These are phyloP conservation scores for Trematomus bernacchii DNA, from an alignment of 2,797 vertebrate genomes.

Conservation along the genomic window DNA sequence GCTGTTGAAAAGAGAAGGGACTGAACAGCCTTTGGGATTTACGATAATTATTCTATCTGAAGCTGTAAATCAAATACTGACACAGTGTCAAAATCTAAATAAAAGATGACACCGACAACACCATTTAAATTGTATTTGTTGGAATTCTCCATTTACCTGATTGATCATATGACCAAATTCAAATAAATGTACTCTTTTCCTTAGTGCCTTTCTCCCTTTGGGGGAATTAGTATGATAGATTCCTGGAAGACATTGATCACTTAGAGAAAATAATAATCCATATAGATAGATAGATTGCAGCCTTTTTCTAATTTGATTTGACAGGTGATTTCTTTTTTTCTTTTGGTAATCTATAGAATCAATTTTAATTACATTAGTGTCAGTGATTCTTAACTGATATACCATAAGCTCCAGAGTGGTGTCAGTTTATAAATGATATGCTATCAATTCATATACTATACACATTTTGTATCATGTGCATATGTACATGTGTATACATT, in stretches of 20 bases:
- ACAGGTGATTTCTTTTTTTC: conserved; percentile 38
- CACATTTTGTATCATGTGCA: neutral
- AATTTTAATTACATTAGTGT: conserved; percentile 53
- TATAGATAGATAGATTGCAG: conserved; percentile 49
- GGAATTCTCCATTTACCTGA: neutral
- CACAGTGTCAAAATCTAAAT: conserved; percentile 36
- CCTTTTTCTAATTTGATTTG: conserved; percentile 52
- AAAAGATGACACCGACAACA: conserved; percentile 24
- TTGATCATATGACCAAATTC: conserved; percentile 38
- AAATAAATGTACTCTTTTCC: conserved; percentile 27
- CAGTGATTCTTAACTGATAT: conserved; percentile 27
- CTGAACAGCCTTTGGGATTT: conserved; percentile 47
- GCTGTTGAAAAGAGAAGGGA: conserved; percentile 45
- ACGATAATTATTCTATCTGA: conserved; percentile 54
- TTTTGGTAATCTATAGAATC: conserved; percentile 47
- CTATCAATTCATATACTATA: neutral
- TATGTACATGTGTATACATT: neutral
- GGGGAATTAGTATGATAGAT: conserved; percentile 51
- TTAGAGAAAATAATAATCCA: conserved; percentile 40
- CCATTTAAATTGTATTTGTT: conserved; percentile 33
- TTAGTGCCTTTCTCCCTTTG: conserved; percentile 34
- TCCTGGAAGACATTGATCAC: conserved; percentile 25
- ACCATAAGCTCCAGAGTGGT: conserved; percentile 11
- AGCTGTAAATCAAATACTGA: conserved; percentile 50
- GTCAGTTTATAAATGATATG: conserved; percentile 16